Evolutionary conservation across 2,797 vertebrate species (phyloP).

Genomic region (Triplophysa bombifrons): DNA sequence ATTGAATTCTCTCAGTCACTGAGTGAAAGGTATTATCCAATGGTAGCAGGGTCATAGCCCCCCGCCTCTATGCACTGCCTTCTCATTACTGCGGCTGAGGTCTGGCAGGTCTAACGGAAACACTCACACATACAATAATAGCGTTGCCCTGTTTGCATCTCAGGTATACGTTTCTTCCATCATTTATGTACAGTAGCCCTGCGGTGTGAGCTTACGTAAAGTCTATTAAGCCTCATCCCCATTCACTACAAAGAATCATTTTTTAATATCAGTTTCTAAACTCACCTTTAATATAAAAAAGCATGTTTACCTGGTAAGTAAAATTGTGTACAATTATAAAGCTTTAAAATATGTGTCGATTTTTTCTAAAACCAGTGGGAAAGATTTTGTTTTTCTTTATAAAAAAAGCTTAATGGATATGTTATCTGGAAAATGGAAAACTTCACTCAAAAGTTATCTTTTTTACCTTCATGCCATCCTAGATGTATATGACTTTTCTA

Average conservation of each 20-base stretch:
- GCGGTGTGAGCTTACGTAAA: neutral
- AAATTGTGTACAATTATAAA: too few relatives aligned
- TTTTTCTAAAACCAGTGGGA: too few relatives aligned
- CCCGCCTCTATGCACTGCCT: conserved; percentile 38
- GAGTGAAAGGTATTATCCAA: conserved; percentile 47
- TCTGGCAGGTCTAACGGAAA: conserved; percentile 29
- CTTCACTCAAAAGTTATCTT: too few relatives aligned
- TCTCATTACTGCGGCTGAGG: conserved; percentile 46
- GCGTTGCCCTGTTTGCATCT: conserved; percentile 16
- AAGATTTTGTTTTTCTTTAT: too few relatives aligned
- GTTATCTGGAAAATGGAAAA: too few relatives aligned
- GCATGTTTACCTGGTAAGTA: too few relatives aligned
- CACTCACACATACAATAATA: conserved; percentile 9
- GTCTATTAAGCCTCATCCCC: neutral
- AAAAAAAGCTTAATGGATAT: too few relatives aligned
- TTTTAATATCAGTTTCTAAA: neutral
- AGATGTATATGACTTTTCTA: too few relatives aligned
- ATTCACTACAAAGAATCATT: neutral
- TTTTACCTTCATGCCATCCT: too few relatives aligned
- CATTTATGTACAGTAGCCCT: conserved; percentile 9
- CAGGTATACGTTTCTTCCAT: neutral
- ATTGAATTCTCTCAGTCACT: conserved; percentile 55
- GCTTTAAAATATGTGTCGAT: too few relatives aligned
- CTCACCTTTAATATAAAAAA: neutral
- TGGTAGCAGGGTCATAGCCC: conserved; percentile 47